phyloP scores from a whole-genome alignment of 2,888 invertebrate genomes.

The Pegoplata infirma region DNA sequence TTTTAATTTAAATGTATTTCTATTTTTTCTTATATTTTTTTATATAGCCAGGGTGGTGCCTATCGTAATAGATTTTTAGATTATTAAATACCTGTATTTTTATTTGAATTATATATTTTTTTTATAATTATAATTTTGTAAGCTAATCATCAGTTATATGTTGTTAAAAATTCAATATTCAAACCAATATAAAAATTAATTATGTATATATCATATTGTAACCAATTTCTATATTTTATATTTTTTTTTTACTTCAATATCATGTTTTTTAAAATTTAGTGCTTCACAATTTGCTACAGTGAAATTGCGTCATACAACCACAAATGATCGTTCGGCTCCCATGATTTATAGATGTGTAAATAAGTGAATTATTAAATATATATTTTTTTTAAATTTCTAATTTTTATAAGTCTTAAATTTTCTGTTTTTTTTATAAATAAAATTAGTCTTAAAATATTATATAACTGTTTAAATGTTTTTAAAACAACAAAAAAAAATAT shows the following conservation, averaged over 20 bases:
- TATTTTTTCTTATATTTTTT: slow-evolving; percentile 64
- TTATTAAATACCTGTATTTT: slow-evolving; percentile 66
- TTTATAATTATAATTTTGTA: neutral
- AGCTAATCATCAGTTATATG: slow-evolving; percentile 29
- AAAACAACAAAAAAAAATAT: slow-evolving; percentile 7
- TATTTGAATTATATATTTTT: slow-evolving; percentile 13
- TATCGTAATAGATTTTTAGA: slow-evolving; percentile 74
- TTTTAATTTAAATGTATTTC: slow-evolving; percentile 39
- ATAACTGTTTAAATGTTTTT: slow-evolving; percentile 19
- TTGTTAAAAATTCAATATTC: neutral
- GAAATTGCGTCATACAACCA: slow-evolving; percentile 91
- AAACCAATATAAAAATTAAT: neutral
- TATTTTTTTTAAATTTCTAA: slow-evolving; percentile 16
- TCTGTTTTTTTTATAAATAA: slow-evolving; percentile 9
- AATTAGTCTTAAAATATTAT: slow-evolving; percentile 22
- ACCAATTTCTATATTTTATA: neutral
- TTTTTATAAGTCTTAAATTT: slow-evolving; percentile 21
- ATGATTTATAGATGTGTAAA: slow-evolving; percentile 79
- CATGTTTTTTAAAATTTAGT: slow-evolving; percentile 80
- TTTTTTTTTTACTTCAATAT: neutral
- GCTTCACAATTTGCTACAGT: slow-evolving; percentile 93
- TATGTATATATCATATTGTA: too few relatives aligned
- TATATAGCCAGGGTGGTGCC: slow-evolving; percentile 75
- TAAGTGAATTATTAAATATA: slow-evolving; percentile 65
- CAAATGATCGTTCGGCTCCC: slow-evolving; percentile 91